Conservation (phyloP, 2,797 vertebrate genomes). For the Ctenopoma kingsleyae region DNA sequence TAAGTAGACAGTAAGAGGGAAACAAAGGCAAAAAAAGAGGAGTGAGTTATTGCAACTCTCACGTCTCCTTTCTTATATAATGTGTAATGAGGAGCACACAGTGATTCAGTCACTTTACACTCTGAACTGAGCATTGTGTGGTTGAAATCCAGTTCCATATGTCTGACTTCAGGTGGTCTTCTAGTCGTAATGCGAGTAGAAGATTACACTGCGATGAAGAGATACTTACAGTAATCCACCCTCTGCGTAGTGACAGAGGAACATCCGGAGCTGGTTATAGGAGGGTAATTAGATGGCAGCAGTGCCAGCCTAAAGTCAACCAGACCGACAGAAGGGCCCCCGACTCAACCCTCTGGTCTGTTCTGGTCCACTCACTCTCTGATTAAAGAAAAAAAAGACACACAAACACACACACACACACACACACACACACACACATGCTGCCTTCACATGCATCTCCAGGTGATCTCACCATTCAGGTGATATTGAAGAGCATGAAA, state of each 20-base stretch:
- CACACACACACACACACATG: constrained; percentile 30
- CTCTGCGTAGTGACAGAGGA: constrained; percentile 55
- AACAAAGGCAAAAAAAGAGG: too few species aligned
- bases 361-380: constrained; percentile 71
- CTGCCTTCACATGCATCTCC: constrained; percentile 21
- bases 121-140: constrained; percentile 39
- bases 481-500: constrained; percentile 35
- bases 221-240: constrained; percentile 63
- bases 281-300: constrained; percentile 54
- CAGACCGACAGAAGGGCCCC: constrained; percentile 52
- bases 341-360: constrained; percentile 57
- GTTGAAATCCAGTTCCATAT: constrained; percentile 62
- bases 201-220: constrained; percentile 72
- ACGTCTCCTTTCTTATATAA: not conserved
- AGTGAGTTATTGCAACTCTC: constrained; percentile 37
- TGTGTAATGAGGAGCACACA: constrained; percentile 17
- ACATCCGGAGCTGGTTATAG: constrained; percentile 76
- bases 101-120: constrained; percentile 45
- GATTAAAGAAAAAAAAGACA: constrained; percentile 79
- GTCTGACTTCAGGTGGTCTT: constrained; percentile 72
- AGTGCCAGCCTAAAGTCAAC: constrained; percentile 60
- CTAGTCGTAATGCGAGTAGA: constrained; percentile 65
- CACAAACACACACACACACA: constrained; percentile 28
- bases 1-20: not conserved
- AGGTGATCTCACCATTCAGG: constrained; percentile 45